Evolutionary conservation across 1,140 invertebrate genomes (phyloP).

Genomic region (Phenacoccus solenopsis): DNA sequence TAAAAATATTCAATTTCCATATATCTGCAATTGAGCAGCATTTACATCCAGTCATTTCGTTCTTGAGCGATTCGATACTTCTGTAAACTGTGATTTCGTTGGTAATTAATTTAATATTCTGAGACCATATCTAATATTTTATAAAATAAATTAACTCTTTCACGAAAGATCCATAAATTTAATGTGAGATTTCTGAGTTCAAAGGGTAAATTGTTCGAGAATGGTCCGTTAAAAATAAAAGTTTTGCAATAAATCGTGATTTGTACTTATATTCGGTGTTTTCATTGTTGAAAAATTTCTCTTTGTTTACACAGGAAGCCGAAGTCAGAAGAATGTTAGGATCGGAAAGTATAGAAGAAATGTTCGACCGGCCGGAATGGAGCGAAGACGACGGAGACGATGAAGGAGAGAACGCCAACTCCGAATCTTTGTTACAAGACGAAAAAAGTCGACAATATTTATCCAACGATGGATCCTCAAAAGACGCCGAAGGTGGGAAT

Average conservation of each 20-base stretch:
- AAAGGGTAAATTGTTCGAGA: neutral
- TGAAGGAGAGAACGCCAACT: constrained; percentile 37
- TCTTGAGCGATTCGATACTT: no score
- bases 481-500: constrained; percentile 34
- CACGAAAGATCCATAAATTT: no score
- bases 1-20: no score
- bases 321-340: constrained; percentile 39
- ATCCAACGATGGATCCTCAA: constrained; percentile 41
- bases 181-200: no score
- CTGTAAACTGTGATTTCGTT: no score
- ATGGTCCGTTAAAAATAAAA: neutral
- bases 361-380: constrained; percentile 60
- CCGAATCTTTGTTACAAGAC: constrained; percentile 36
- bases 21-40: no score
- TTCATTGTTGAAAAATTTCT: neutral
- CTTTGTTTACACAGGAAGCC: constrained; percentile 38
- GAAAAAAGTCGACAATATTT: constrained; percentile 53
- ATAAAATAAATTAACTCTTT: no score
- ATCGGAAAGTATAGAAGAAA: constrained; percentile 33
- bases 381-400: constrained; percentile 48
- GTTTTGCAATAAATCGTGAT: neutral
- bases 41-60: no score
- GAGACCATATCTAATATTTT: no score
- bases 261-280: neutral
- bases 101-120: no score